A percentile compares a stretch with the other conserved stretches of the same genome.
phyloP scores from a whole-genome alignment of 2,888 invertebrate genomes.

The Orchestes rusci region DNA sequence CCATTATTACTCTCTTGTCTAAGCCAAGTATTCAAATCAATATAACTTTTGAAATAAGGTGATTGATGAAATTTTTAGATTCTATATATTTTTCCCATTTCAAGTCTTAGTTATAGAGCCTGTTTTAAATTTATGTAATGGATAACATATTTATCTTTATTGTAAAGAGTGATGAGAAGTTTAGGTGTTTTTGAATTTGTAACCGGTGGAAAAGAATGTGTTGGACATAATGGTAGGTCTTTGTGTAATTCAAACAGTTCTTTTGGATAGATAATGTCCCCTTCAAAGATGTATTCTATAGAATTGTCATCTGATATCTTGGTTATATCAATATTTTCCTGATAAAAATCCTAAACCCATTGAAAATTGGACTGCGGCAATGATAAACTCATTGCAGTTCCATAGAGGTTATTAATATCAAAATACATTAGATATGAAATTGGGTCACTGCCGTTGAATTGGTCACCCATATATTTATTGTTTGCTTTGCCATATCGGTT shows the following conservation, averaged over 20 bases:
- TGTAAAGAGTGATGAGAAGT: slow-evolving; percentile 5
- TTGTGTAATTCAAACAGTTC: slow-evolving; percentile 9
- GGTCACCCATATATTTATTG: slow-evolving; percentile 1
- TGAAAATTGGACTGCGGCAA: neutral
- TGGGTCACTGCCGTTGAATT: neutral
- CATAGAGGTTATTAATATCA: slow-evolving; percentile 10
- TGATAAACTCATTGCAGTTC: slow-evolving; percentile 4
- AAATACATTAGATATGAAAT: slow-evolving; percentile 1
- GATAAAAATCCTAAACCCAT: neutral
- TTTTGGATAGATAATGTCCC: slow-evolving; percentile 4
- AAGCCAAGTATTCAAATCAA: slow-evolving; percentile 9
- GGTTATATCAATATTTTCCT: neutral
- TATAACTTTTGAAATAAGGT: slow-evolving; percentile 7
- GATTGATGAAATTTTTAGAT: slow-evolving; percentile 10
- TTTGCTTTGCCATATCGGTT: slow-evolving; percentile 3
- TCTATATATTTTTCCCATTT: slow-evolving; percentile 5
- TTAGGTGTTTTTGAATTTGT: slow-evolving; percentile 4
- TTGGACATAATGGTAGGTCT: slow-evolving; percentile 11
- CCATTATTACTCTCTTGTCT: slow-evolving; percentile 8
- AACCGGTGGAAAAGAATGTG: slow-evolving; percentile 7
- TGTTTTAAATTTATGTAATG: slow-evolving; percentile 6
- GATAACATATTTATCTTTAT: slow-evolving; percentile 6
- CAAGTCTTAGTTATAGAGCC: slow-evolving; percentile 4
- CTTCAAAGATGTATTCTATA: slow-evolving; percentile 7
- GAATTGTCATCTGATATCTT: slow-evolving; percentile 6